phyloP scores from a whole-genome alignment of 2,888 invertebrate genomes.

The Drosophila formosana region DNA sequence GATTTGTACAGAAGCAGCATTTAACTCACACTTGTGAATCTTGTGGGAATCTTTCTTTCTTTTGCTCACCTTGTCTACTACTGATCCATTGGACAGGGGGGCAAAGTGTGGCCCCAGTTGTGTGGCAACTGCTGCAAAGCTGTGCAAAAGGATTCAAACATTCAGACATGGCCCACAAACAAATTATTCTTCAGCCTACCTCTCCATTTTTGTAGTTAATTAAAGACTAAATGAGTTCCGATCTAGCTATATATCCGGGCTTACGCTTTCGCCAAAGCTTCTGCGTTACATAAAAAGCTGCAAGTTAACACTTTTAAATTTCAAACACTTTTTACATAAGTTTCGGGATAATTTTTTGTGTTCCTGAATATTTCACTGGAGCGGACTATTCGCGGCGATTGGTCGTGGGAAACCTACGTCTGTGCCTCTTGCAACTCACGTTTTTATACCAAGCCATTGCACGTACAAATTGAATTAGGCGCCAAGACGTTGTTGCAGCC shows the following conservation, averaged over 20 bases:
- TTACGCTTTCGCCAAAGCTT: conserved; percentile 48
- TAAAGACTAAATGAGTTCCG: conserved; percentile 11
- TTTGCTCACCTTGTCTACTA: conserved; percentile 90
- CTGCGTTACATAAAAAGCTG: conserved; percentile 78
- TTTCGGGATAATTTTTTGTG: conserved; percentile 28
- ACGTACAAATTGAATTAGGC: conserved; percentile 75
- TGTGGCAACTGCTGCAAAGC: conserved; percentile 67
- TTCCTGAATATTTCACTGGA: conserved; percentile 71
- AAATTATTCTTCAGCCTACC: conserved; percentile 57
- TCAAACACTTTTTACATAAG: conserved; percentile 76
- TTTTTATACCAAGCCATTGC: conserved; percentile 76
- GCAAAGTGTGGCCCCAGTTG: conserved; percentile 85
- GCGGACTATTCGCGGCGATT: conserved; percentile 82
- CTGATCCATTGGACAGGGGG: conserved; percentile 88
- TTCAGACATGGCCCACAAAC: background rate
- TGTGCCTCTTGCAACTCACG: conserved; percentile 32
- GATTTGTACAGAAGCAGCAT: background rate
- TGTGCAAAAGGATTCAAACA: conserved; percentile 26
- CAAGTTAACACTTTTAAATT: conserved; percentile 75
- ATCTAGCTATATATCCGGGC: conserved; percentile 72
- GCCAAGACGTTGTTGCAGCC: conserved; percentile 38
- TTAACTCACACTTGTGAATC: background rate
- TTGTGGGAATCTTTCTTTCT: background rate
- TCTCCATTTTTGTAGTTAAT: conserved; percentile 70
- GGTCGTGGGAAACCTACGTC: conserved; percentile 78